Conservation (phyloP, 2,797 vertebrate genomes). For the Eulemur coronatus region DNA sequence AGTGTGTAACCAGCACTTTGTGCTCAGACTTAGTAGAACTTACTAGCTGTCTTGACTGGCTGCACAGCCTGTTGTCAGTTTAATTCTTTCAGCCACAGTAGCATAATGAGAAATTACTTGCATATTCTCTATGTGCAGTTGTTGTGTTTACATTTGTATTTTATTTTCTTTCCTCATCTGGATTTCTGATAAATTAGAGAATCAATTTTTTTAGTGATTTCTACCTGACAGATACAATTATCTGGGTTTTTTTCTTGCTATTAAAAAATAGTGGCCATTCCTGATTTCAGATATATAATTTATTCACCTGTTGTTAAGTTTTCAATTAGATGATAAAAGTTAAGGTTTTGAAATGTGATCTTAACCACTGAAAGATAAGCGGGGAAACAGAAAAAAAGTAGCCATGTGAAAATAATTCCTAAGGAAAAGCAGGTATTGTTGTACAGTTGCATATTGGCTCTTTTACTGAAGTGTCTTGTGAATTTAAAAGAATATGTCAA, state of each 20-base stretch:
- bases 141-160: neutral
- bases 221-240: conserved; percentile 7
- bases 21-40: neutral
- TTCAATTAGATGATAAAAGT: neutral
- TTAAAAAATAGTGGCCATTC: conserved; percentile 1
- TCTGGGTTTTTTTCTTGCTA: neutral
- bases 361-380: neutral
- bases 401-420: neutral
- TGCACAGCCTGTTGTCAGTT: neutral
- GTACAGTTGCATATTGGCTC: neutral
- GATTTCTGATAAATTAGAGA: conserved; percentile 51
- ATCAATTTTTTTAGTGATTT: conserved; percentile 43
- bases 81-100: neutral
- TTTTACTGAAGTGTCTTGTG: conserved; percentile 28
- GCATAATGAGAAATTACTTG: neutral
- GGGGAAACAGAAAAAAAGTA: neutral
- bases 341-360: conserved; percentile 45
- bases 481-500: neutral
- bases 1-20: neutral
- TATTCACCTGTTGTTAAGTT: conserved; percentile 20
- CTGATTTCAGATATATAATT: conserved; percentile 8
- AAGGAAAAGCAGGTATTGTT: conserved; percentile 2
- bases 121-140: neutral
- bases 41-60: neutral
- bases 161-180: conserved; percentile 37